Conservation (phyloP, 2,888 invertebrate genomes). For the Acanthococcus lagerstroemiae region DNA sequence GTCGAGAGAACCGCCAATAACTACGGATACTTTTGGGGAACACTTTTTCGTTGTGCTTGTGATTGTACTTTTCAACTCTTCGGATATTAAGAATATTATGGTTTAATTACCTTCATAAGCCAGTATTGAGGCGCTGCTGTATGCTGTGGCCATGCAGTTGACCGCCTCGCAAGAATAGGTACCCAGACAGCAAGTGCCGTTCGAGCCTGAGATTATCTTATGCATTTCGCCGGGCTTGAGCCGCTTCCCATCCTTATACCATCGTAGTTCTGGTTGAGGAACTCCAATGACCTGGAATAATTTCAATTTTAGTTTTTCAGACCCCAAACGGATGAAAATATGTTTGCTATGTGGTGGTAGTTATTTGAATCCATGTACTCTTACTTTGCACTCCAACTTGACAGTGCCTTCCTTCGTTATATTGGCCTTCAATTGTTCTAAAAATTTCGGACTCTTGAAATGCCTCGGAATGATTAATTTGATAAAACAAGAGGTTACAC, state of each 20-base stretch:
- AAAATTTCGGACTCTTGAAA: conserved; percentile 76
- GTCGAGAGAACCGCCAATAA: no score
- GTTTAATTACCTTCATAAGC: conserved; percentile 76
- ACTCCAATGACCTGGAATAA: conserved; percentile 66
- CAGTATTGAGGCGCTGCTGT: conserved; percentile 80
- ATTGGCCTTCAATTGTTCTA: conserved; percentile 74
- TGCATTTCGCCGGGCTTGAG: conserved; percentile 85
- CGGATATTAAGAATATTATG: neutral
- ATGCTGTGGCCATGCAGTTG: conserved; percentile 83
- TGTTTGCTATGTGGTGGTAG: neutral
- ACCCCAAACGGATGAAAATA: no score
- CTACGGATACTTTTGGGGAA: no score
- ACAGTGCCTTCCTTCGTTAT: conserved; percentile 81
- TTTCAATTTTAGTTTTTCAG: neutral
- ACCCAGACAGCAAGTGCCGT: conserved; percentile 79
- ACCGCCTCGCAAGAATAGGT: conserved; percentile 84
- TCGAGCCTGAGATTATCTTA: conserved; percentile 77
- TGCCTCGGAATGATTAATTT: conserved; percentile 76
- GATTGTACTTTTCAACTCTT: no score
- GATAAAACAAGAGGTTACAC: conserved; percentile 75
- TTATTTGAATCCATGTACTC: neutral
- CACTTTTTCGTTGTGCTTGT: no score
- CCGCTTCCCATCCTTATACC: conserved; percentile 86
- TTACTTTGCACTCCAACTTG: conserved; percentile 73
- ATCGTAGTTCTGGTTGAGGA: conserved; percentile 77